Percentiles rank a stretch among this genome's conserved stretches.
Conservation (phyloP, 2,113 vertebrate species). For the Megalops atlanticus region DNA sequence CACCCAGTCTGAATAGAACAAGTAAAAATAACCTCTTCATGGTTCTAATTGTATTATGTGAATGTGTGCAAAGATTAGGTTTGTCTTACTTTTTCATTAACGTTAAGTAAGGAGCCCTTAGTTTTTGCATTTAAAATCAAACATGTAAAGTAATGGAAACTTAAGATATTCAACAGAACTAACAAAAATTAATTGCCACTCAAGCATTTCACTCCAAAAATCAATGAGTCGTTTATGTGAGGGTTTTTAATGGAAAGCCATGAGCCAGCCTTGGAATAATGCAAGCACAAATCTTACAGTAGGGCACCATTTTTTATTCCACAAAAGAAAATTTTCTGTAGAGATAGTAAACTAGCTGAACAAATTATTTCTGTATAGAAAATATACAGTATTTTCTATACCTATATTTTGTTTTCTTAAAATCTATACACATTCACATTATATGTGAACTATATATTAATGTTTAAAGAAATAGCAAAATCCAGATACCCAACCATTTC, state of each 20-base stretch:
- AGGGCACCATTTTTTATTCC: too few relatives aligned
- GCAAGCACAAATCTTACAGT: background rate
- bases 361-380: background rate
- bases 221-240: slow-evolving; percentile 16
- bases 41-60: too few relatives aligned
- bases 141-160: too few relatives aligned
- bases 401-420: background rate
- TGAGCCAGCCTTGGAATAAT: background rate
- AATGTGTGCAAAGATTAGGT: too few relatives aligned
- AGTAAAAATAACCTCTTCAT: too few relatives aligned
- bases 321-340: too few relatives aligned
- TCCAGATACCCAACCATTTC: too few relatives aligned
- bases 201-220: background rate
- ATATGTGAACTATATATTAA: background rate
- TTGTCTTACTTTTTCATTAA: too few relatives aligned
- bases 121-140: too few relatives aligned
- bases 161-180: background rate
- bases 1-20: too few relatives aligned
- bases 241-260: slow-evolving; percentile 12
- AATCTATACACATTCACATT: background rate
- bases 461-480: too few relatives aligned
- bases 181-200: background rate
- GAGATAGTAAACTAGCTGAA: background rate
- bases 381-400: background rate
- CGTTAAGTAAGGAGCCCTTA: too few relatives aligned